These are phyloP conservation scores for Tipula helvola DNA, from an alignment of 2,888 invertebrate species.

Conservation along the genomic window DNA sequence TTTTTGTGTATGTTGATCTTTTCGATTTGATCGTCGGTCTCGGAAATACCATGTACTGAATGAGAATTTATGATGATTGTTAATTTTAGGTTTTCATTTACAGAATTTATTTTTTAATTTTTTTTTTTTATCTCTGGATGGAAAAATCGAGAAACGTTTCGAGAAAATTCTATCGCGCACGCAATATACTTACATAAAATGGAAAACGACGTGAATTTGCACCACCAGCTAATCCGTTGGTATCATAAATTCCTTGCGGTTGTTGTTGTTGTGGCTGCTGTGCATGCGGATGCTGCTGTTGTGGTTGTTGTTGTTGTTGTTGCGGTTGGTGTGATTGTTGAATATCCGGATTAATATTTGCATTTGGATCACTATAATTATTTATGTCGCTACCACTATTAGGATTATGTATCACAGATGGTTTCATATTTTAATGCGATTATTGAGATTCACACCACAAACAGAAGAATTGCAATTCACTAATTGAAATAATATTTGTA, in stretches of 20 bases:
- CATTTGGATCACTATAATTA: conserved; percentile 11
- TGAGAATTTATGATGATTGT: neutral
- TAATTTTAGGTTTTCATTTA: neutral
- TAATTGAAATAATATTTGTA: neutral
- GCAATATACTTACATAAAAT: conserved; percentile 18
- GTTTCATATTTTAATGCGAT: conserved; percentile 24
- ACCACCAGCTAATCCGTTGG: conserved; percentile 10
- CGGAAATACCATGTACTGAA: neutral
- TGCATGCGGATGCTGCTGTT: neutral
- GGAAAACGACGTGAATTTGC: conserved; percentile 18
- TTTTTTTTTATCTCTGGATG: neutral
- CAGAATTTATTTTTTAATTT: neutral
- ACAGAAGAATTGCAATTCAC: neutral
- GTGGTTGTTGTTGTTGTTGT: conserved; percentile 7
- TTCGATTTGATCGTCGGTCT: neutral
- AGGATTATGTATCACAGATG: conserved; percentile 29
- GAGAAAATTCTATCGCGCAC: neutral
- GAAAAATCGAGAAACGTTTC: neutral
- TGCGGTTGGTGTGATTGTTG: neutral
- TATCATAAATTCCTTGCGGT: conserved; percentile 10
- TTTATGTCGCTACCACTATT: conserved; percentile 16
- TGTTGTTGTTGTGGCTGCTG: neutral
- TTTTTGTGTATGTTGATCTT: neutral
- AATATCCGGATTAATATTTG: neutral
- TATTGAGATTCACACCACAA: neutral